phyloP scores from a whole-genome alignment of 2,113 vertebrate genomes.

The Gobius niger region DNA sequence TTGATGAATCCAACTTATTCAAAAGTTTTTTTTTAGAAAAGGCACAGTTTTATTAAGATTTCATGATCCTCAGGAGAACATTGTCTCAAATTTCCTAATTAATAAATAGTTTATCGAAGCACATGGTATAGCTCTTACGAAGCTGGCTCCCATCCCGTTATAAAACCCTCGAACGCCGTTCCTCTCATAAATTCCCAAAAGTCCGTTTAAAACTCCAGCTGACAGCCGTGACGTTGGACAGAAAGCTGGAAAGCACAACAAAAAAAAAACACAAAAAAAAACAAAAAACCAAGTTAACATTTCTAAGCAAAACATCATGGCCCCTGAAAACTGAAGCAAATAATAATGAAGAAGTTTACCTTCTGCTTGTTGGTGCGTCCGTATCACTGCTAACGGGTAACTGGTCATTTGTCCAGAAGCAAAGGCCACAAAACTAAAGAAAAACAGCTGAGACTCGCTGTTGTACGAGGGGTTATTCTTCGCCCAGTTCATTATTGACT shows the following conservation, averaged over 20 bases:
- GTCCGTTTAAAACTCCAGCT: slow-evolving; percentile 51
- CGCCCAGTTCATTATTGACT: slow-evolving; percentile 77
- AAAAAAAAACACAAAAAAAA: slow-evolving; percentile 11
- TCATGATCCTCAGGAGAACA: slow-evolving; percentile 56
- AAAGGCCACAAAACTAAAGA: slow-evolving; percentile 78
- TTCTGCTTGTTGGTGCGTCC: slow-evolving; percentile 76
- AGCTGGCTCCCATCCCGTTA: slow-evolving; percentile 76
- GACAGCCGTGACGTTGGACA: slow-evolving; percentile 42
- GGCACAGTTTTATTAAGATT: not conserved
- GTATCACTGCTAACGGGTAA: slow-evolving; percentile 75
- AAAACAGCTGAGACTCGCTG: slow-evolving; percentile 71
- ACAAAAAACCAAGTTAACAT: too few relatives aligned
- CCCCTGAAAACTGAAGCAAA: not conserved
- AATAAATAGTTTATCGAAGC: slow-evolving; percentile 75
- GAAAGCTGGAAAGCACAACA: slow-evolving; percentile 64
- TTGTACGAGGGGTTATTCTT: slow-evolving; percentile 64
- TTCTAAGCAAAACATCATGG: too few relatives aligned
- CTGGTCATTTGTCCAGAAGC: slow-evolving; percentile 74
- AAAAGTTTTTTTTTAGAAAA: not conserved
- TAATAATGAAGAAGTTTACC: slow-evolving; percentile 39
- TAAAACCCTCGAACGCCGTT: slow-evolving; percentile 72
- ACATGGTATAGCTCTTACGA: slow-evolving; percentile 73
- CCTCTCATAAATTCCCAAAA: slow-evolving; percentile 67
- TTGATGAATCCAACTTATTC: too few relatives aligned
- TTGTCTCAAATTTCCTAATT: slow-evolving; percentile 65